These are phyloP conservation scores for Cavia porcellus DNA, from an alignment of 2,113 vertebrate species.

Conservation along the genomic window DNA sequence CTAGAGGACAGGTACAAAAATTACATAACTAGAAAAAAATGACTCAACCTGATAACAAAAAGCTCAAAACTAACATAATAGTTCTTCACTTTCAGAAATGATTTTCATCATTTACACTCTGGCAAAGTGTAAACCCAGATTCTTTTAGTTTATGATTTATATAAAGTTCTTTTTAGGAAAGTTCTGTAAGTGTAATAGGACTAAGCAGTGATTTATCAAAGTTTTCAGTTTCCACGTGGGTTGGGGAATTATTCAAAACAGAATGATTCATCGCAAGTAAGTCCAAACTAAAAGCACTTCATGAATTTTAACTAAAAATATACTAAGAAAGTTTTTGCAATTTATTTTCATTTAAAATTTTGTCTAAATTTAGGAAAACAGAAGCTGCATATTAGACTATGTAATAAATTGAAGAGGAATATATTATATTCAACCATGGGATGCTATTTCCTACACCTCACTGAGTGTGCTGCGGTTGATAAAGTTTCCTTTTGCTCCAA, in stretches of 20 bases:
- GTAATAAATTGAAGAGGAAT: background rate
- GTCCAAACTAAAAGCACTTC: background rate
- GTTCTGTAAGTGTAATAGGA: background rate
- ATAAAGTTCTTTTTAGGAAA: background rate
- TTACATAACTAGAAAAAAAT: background rate
- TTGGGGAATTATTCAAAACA: background rate
- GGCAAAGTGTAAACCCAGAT: background rate
- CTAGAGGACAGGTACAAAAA: background rate
- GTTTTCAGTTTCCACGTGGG: background rate
- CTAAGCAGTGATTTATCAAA: background rate
- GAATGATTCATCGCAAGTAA: background rate
- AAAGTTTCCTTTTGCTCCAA: background rate
- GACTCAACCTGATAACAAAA: background rate
- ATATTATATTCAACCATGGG: background rate
- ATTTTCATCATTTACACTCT: background rate
- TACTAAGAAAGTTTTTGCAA: background rate
- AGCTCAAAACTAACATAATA: background rate
- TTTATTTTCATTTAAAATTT: background rate
- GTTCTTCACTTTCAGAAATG: constrained; percentile 12
- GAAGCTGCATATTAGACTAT: background rate
- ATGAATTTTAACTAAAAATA: constrained; percentile 4
- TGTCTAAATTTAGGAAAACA: background rate
- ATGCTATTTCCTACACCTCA: background rate
- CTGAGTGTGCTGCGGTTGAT: background rate
- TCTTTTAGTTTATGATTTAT: background rate